phyloP scores from a whole-genome alignment of 2,797 vertebrate genomes.

The Sebastes iracundus region DNA sequence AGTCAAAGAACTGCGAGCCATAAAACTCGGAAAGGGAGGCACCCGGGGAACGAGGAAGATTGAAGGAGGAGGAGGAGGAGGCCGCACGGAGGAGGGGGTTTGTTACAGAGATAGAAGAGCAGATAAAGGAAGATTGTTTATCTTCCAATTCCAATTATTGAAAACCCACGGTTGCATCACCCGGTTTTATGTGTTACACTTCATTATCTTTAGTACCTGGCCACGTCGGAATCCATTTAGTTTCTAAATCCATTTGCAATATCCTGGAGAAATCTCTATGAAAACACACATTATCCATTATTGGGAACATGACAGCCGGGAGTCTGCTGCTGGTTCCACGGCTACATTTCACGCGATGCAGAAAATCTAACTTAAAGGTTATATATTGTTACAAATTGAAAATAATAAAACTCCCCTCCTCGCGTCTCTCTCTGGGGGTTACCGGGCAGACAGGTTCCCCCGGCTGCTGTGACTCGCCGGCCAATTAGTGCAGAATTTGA shows the following conservation, averaged over 20 bases:
- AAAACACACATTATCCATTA: conserved; percentile 31
- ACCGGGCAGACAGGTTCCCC: conserved; percentile 64
- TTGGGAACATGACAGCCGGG: conserved; percentile 23
- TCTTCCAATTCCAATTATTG: conserved; percentile 63
- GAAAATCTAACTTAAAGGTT: conserved; percentile 61
- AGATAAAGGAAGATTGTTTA: conserved; percentile 60
- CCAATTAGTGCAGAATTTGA: conserved; percentile 80
- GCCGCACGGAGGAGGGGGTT: background rate
- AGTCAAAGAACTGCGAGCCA: conserved; percentile 59
- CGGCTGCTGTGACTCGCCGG: conserved; percentile 66
- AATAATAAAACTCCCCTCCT: conserved; percentile 63
- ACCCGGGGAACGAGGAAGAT: conserved; percentile 29
- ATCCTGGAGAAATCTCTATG: conserved; percentile 24
- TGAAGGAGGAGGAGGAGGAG: conserved; percentile 25
- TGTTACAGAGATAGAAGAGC: conserved; percentile 33
- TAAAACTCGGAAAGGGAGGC: conserved; percentile 58
- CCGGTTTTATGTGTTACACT: conserved; percentile 54
- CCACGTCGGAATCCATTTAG: conserved; percentile 30
- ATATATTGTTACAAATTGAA: conserved; percentile 65
- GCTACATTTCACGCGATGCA: conserved; percentile 23
- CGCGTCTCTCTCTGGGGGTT: conserved; percentile 53
- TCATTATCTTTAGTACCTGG: conserved; percentile 60
- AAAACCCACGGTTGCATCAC: conserved; percentile 53
- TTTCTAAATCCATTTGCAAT: conserved; percentile 37
- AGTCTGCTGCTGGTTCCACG: conserved; percentile 3